These are phyloP conservation scores for Tetanocera ferruginea DNA, from an alignment of 2,888 invertebrate species.

Conservation along the genomic window DNA sequence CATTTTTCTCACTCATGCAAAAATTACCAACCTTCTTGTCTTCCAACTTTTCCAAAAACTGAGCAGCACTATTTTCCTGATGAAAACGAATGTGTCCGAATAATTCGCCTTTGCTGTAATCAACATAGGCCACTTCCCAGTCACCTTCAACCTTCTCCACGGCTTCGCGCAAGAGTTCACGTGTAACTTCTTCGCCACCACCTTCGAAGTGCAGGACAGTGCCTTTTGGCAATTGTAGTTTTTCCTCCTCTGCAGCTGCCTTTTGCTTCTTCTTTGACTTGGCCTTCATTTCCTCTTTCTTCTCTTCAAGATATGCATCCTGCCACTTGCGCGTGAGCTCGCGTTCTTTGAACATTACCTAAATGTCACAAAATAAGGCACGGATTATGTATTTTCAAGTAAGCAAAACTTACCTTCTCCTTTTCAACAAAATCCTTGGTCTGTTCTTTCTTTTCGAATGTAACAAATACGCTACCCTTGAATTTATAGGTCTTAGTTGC, in stretches of 20 bases:
- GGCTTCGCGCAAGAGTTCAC: slow-evolving; percentile 82
- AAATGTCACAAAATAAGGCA: not conserved
- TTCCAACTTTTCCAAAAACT: slow-evolving; percentile 75
- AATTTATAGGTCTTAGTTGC: slow-evolving; percentile 77
- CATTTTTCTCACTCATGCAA: not conserved
- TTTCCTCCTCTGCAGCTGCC: slow-evolving; percentile 64
- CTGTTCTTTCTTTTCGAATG: slow-evolving; percentile 85
- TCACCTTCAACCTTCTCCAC: slow-evolving; percentile 68
- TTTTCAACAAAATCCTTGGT: slow-evolving; percentile 83
- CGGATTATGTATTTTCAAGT: not conserved
- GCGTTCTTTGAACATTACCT: slow-evolving; percentile 77
- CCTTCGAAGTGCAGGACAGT: slow-evolving; percentile 81
- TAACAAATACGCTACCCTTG: slow-evolving; percentile 93
- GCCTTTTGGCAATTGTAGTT: slow-evolving; percentile 75
- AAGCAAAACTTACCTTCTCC: slow-evolving; percentile 70
- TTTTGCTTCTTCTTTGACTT: slow-evolving; percentile 71
- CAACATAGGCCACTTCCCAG: slow-evolving; percentile 78
- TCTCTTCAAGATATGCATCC: slow-evolving; percentile 77
- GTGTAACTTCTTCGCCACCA: slow-evolving; percentile 73
- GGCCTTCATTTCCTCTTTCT: slow-evolving; percentile 77
- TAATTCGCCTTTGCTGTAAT: slow-evolving; percentile 80
- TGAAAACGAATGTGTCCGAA: slow-evolving; percentile 81
- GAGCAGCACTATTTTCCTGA: slow-evolving; percentile 79
- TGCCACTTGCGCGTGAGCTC: slow-evolving; percentile 80
- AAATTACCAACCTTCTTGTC: slow-evolving; percentile 73